Evolutionary conservation across 2,113 vertebrate species (phyloP), one percentile per base, ranked within the genome.

Genomic region (Dasyornis broadbenti): DNA sequence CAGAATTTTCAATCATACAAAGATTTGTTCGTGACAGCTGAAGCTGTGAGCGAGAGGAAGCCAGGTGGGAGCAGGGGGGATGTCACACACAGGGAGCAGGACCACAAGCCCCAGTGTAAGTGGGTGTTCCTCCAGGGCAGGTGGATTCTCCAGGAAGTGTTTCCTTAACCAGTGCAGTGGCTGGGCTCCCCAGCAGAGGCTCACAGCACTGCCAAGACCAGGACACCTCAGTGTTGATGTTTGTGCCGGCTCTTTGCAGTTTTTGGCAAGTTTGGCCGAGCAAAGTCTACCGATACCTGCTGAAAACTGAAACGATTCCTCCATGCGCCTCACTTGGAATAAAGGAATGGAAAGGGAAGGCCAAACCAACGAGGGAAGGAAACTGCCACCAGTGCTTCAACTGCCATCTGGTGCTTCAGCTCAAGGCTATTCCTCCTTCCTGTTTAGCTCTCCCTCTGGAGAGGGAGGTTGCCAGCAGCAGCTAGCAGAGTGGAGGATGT

Each of bases 61-160:
- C 3, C 1, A 2, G 57, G 53, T 0, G 2, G 30, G 11, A 44
- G 71, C 71, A 39, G 14, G 13, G 39, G 30, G 20, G 10, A 16
- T 8, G 10, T 27, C 2, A 4, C 56, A 18, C 44, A 19, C 24
- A 39, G 35, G 47, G 21, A 64, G 37, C 73, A n/a, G 44, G 27
- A 11, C 60, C 13, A 27, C 0, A 0, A 35, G n/a, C 4, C 47
- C 42, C 5, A 0, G 23, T 60, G 14, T 6, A 0, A 33, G 35
- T 4, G 0, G 1, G 5, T 1, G 5, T 39, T 39, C 39, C 47
- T 65, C 40, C 33, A 24, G 63, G 30, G 30, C 54, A 70, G 31
- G 47, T 0, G 1, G 68, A 23, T 83, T 78, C 79, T 68, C 70
- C 30, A 31, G 33, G 30, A n/a, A 69, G 40, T 31, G 56, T 26